Conservation (phyloP, 2,888 invertebrate species). For the Acanthacorydalis orientalis region DNA sequence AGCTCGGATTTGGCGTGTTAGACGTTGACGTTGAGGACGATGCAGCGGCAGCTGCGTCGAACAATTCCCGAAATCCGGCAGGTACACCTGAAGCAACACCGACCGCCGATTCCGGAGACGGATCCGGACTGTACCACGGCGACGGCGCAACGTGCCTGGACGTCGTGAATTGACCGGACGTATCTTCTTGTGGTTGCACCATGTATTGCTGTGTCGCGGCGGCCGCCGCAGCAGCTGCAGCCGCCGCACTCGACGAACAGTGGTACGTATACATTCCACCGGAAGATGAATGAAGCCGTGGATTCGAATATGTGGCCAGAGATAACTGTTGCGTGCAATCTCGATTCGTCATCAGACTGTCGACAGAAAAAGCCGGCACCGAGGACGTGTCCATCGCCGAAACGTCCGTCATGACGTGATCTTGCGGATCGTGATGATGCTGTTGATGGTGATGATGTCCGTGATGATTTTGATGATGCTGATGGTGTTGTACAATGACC, state of each 20-base stretch:
- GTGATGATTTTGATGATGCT: constrained; percentile 14
- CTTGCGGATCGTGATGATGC: constrained; percentile 21
- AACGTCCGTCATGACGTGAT: constrained; percentile 19
- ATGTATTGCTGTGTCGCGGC: constrained; percentile 26
- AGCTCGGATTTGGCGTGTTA: constrained; percentile 23
- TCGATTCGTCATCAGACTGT: constrained; percentile 37
- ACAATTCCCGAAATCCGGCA: constrained; percentile 15
- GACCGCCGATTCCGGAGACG: constrained; percentile 21
- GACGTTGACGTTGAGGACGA: constrained; percentile 24
- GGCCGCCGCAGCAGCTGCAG: constrained; percentile 19
- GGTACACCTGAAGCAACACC: constrained; percentile 11
- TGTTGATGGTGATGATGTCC: background rate
- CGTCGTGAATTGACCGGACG: constrained; percentile 16
- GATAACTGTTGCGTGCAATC: constrained; percentile 8
- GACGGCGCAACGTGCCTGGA: constrained; percentile 17
- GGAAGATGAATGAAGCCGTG: constrained; percentile 25
- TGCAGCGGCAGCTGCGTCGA: constrained; percentile 18
- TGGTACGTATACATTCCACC: constrained; percentile 37
- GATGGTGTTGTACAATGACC: constrained; percentile 23
- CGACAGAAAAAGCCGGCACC: constrained; percentile 38
- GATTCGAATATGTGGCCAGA: constrained; percentile 14
- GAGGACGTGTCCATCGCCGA: constrained; percentile 25
- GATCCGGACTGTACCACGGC: constrained; percentile 38
- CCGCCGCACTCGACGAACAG: constrained; percentile 20
- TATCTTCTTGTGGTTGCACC: constrained; percentile 20